A percentile compares a stretch with the other conserved stretches of the same genome.
phyloP scores from a whole-genome alignment of 2,797 vertebrate genomes.

The Micrastur ruficollis region DNA sequence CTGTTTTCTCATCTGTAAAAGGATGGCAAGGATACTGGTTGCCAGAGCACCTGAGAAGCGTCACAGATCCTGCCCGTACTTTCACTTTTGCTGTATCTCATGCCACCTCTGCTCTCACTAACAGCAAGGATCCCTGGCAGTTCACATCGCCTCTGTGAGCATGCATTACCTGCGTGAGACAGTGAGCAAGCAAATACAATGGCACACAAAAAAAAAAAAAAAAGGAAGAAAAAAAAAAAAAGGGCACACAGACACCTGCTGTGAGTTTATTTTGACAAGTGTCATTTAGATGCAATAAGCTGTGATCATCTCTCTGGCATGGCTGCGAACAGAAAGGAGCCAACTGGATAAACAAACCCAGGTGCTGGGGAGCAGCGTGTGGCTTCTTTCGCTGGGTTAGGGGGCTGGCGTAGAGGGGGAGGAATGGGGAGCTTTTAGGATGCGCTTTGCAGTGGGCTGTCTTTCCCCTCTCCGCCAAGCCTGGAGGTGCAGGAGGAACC shows the following conservation, averaged over 20 bases:
- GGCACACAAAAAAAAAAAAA: not conserved
- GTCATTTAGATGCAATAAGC: not conserved
- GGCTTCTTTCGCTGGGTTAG: rapidly evolving
- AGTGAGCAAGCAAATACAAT: not conserved
- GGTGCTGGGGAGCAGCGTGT: rapidly evolving
- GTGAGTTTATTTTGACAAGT: slow-evolving; percentile 35
- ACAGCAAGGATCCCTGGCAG: not conserved
- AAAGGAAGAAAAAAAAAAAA: no score
- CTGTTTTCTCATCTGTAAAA: not conserved
- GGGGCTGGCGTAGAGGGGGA: not conserved
- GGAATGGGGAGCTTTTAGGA: not conserved
- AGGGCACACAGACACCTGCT: not conserved
- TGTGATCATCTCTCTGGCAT: not conserved
- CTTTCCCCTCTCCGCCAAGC: not conserved
- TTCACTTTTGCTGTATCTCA: not conserved
- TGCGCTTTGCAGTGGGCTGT: rapidly evolving
- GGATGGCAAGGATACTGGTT: not conserved
- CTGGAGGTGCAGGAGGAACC: not conserved
- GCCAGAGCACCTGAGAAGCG: not conserved
- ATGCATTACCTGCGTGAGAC: not conserved
- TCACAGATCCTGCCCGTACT: not conserved
- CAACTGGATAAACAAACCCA: not conserved
- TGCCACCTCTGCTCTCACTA: not conserved
- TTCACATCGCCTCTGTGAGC: rapidly evolving
- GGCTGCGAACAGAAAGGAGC: not conserved